These are phyloP conservation scores for Acleris holmiana DNA, from an alignment of 2,888 invertebrate genomes.

Conservation along the genomic window DNA sequence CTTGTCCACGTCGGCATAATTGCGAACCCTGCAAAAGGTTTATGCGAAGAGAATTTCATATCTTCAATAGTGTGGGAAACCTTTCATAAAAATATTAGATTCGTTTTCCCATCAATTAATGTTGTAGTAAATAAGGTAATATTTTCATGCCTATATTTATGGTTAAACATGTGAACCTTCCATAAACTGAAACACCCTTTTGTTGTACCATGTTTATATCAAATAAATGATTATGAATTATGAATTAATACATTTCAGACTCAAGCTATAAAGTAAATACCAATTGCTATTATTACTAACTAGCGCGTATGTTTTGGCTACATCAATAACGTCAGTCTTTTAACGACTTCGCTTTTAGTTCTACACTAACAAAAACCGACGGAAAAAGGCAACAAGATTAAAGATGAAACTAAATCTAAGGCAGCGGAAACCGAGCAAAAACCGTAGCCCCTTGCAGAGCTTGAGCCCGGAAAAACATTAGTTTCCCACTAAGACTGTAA, in stretches of 20 bases:
- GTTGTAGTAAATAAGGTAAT: no score
- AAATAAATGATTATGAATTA: no score
- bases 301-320: no score
- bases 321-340: not conserved
- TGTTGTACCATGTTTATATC: no score
- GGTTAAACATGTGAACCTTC: no score
- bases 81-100: not conserved
- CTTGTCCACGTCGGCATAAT: constrained; percentile 7
- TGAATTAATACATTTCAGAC: no score
- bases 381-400: constrained; percentile 15
- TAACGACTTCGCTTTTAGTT: not conserved
- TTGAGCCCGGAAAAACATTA: constrained; percentile 34
- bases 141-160: no score
- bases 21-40: not conserved
- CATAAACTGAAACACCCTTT: no score
- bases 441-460: constrained; percentile 19
- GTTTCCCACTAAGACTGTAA: constrained; percentile 38
- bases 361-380: not conserved
- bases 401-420: constrained; percentile 20
- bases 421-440: constrained; percentile 13
- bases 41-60: constrained; percentile 2
- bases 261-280: no score
- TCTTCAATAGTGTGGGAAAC: not conserved
- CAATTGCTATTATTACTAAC: no score
- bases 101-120: no score